Conservation (phyloP, 2,888 invertebrate species). For the Tenthredo notha region DNA sequence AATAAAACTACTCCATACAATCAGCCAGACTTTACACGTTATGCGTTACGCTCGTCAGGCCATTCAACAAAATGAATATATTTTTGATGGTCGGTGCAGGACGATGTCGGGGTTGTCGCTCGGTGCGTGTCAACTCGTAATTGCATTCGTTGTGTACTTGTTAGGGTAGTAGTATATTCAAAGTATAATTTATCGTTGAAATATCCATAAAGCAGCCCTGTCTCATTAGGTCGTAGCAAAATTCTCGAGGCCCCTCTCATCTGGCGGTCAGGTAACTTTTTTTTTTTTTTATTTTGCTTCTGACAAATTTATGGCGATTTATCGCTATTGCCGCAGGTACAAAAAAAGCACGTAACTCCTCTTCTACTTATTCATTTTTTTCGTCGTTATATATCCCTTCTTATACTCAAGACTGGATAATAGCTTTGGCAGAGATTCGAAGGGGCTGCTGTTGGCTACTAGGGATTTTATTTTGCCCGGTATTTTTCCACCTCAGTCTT, state of each 20-base stretch:
- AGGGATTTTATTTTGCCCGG: background rate
- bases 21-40: background rate
- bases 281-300: background rate
- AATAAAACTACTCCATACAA: background rate
- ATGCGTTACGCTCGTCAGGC: background rate
- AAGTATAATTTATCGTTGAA: conserved; percentile 29
- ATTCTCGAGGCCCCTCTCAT: background rate
- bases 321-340: background rate
- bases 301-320: conserved; percentile 1
- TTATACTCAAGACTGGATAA: background rate
- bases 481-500: background rate
- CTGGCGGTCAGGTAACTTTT: background rate
- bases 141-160: conserved; percentile 44
- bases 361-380: background rate
- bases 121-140: conserved; percentile 51
- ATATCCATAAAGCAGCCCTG: conserved; percentile 24
- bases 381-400: background rate
- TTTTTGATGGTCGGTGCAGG: conserved; percentile 22
- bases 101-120: conserved; percentile 27
- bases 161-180: conserved; percentile 10
- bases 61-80: conserved; percentile 25
- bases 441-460: background rate
- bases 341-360: no score
- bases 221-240: conserved; percentile 23
- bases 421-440: background rate